Evolutionary conservation across 2,888 invertebrate genomes (phyloP), one percentile per base, ranked within the genome.

Genomic region (Clepsis dumicolana): DNA sequence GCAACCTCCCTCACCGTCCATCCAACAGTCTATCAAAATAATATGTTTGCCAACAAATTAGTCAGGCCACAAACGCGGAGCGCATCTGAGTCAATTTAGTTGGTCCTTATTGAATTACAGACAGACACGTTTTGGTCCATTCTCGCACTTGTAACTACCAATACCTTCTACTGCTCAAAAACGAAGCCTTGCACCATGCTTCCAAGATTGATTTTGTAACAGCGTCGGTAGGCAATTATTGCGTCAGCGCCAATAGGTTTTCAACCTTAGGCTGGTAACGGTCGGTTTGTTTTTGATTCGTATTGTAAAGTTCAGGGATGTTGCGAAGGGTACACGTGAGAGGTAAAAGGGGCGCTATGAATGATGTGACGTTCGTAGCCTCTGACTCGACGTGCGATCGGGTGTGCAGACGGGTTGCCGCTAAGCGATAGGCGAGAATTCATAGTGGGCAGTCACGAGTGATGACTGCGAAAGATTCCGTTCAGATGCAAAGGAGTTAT

Each of bases 71-170:
- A 89, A 87, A 89, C 89, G 87, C 84, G 76, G 79, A 82, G 80
- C 87, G 84, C 90, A 91, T 92, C 88, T 83, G 85, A 90, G 87
- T 90, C 90, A 91, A 91, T 90, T 91, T 90, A 83, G 90, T 88
- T 83, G 85, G 86, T 84, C 90, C 88, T 92, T 90, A 92, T 91
- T 91, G 88, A 91, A 90, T 92, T 91, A 91, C 88, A 84, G 80
- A 80, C 89, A 85, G 82, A 87, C 90, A 91, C 90, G 85, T 91
- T 90, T 73, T 72, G 79, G 73, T 76, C 80, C 77, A 76, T 81
- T 79, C 80, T 72, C 72, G 69, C 79, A 79, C 77, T 71, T 74
- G 73, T 75, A 78, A 76, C 75, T 74, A 75, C 74, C 73, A 74
- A 75, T 73, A 73, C 67, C 65, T 62, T 74, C 25, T 38, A 64